phyloP scores from a whole-genome alignment of 2,797 vertebrate species.

The Halcyon leucocephala region DNA sequence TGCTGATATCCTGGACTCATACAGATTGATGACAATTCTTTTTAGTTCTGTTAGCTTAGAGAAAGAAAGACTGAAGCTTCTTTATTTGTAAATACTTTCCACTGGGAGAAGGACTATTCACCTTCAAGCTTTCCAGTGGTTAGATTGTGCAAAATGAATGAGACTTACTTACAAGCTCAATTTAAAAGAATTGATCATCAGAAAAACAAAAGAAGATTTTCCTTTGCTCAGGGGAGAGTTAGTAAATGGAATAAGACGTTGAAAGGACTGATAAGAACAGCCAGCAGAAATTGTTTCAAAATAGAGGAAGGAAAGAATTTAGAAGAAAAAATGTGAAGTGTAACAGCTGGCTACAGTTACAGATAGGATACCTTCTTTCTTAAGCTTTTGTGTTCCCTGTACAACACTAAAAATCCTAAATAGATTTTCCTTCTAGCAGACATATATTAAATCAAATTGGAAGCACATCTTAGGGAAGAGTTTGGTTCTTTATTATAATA shows the following conservation, averaged over 20 bases:
- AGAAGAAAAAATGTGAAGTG: neutral
- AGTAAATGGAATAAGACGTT: slow-evolving; percentile 5
- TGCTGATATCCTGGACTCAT: neutral
- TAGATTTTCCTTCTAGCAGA: neutral
- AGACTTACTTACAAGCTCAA: neutral
- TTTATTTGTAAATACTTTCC: neutral
- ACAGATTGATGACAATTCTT: neutral
- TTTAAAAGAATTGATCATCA: slow-evolving; percentile 32
- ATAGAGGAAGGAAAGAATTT: neutral
- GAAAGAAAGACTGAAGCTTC: neutral
- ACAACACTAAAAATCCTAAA: neutral
- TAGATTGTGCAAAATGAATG: neutral
- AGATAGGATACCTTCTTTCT: neutral
- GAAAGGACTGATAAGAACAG: neutral
- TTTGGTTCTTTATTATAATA: neutral
- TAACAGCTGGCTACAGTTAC: neutral
- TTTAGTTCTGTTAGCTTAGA: neutral
- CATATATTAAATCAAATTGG: neutral
- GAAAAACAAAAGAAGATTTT: slow-evolving; percentile 28
- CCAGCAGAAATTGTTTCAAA: slow-evolving; percentile 23
- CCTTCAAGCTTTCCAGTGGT: neutral
- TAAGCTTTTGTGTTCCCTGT: neutral
- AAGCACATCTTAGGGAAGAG: neutral
- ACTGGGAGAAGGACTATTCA: neutral
- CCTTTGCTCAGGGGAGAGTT: neutral